A percentile compares a stretch with the other conserved stretches of the same genome.
phyloP scores from a whole-genome alignment of 53 echinoderm and acorn worm species.

The Glandiceps talaboti region DNA sequence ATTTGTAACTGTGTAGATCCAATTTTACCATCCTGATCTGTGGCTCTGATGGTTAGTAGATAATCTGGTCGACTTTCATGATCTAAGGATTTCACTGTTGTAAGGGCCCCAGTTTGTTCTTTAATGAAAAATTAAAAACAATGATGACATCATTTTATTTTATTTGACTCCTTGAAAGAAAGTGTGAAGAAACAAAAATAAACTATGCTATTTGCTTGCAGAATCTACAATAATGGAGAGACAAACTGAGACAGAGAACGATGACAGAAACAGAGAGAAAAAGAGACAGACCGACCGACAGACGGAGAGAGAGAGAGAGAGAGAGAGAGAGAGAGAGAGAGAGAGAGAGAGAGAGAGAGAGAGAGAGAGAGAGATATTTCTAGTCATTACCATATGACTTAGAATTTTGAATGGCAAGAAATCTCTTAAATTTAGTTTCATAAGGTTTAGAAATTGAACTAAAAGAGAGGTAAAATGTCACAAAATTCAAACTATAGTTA shows the following conservation, averaged over 20 bases:
- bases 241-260: not conserved
- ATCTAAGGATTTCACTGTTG: slow-evolving; percentile 29
- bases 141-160: too few relatives aligned
- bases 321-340: not conserved
- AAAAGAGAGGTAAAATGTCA: too few relatives aligned
- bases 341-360: slow-evolving; percentile 1
- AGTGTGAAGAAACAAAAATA: not conserved
- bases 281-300: too few relatives aligned
- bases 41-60: slow-evolving; percentile 43
- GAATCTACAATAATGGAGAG: not conserved
- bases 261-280: not conserved
- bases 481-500: too few relatives aligned
- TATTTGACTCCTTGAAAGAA: too few relatives aligned
- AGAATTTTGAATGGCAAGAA: too few relatives aligned
- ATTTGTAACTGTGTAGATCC: slow-evolving; percentile 33
- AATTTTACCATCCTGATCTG: slow-evolving; percentile 35
- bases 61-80: slow-evolving; percentile 34
- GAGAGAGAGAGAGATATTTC: too few relatives aligned
- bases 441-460: too few relatives aligned
- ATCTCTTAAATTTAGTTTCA: too few relatives aligned
- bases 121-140: not conserved
- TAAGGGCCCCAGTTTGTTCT: slow-evolving; percentile 47
- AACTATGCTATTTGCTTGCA: not conserved
- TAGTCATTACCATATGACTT: too few relatives aligned
- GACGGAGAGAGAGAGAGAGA: not conserved